Percentiles rank a stretch among this genome's conserved stretches.
phyloP scores from a whole-genome alignment of 2,888 invertebrate species.

The Ptychoptera contaminata region DNA sequence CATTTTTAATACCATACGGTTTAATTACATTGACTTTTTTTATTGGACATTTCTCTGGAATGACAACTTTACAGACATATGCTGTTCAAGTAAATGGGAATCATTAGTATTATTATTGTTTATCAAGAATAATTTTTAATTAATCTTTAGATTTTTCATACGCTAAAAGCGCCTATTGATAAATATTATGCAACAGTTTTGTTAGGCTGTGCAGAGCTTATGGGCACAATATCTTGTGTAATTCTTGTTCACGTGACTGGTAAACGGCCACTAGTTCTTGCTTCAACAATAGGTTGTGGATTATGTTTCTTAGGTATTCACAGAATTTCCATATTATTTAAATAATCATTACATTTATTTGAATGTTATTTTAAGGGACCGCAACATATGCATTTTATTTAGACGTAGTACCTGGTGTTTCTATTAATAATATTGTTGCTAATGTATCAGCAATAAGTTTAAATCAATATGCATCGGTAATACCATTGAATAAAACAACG shows the following conservation, averaged over 20 bases:
- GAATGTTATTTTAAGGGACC: constrained; percentile 10
- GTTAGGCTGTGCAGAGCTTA: constrained; percentile 51
- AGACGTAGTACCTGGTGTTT: constrained; percentile 27
- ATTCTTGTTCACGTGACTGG: constrained; percentile 53
- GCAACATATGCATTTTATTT: constrained; percentile 29
- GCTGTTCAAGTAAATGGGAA: constrained; percentile 37
- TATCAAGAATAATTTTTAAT: background rate
- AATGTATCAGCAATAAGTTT: constrained; percentile 25
- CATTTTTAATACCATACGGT: constrained; percentile 51
- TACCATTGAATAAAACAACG: background rate
- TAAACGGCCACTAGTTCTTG: constrained; percentile 49
- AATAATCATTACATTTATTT: background rate
- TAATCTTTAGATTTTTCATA: constrained; percentile 41
- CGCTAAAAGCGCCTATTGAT: constrained; percentile 54
- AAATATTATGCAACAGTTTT: constrained; percentile 60
- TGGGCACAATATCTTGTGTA: constrained; percentile 50
- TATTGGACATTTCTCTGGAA: constrained; percentile 59
- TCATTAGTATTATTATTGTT: background rate
- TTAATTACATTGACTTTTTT: constrained; percentile 53
- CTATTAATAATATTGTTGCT: constrained; percentile 26
- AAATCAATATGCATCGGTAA: constrained; percentile 6
- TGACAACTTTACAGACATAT: constrained; percentile 56
- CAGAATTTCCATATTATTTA: background rate
- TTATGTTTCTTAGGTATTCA: constrained; percentile 39
- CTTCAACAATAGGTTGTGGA: constrained; percentile 50